Base-by-base conservation (phyloP, 2,888 invertebrate genomes). In the Oeneis ivallda region DNA sequence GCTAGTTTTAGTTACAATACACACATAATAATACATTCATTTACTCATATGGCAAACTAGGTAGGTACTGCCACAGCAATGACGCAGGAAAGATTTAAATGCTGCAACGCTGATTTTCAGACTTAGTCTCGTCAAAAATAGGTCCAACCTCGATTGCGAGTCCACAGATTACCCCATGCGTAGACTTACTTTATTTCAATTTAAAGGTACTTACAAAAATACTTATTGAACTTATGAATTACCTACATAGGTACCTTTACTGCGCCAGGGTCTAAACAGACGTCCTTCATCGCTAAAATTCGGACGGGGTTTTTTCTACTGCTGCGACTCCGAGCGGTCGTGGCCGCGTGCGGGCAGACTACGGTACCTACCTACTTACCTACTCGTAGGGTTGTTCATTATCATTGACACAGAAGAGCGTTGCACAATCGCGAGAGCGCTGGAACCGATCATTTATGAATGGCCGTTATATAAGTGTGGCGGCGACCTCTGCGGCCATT, bases 371-470 rank as follows among this genome's bases (percentile, higher is more conserved):
- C 2, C 9, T 7, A 7, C 2, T 41, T 2, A 7, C 1, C 11
- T 47, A 50, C 34, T 37, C 15, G 86, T 84, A 84, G 84, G 82
- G 86, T 89, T 90, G 89, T 87, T 89, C 83, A 86, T 84, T 90
- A 89, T 84, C 91, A 91, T 89, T 91, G 90, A 91, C 91, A 91
- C 89, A 86, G 87, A 89, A 90, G 87, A 79, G 75, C 78, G 80
- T 92, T 91, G 86, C 89, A 74, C 88, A 91, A 92, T 89, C 79
- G 83, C 83, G 85, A 85, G 81, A 86, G 86, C 84, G 85, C 79
- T 81, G 26, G 78, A 87, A 79, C 83, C 84, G 84, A 79, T 81
- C 83, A 83, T 82, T 86, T 83, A 87, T 84, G 88, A 90, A 87
- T 89, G 89, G 26, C 26, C 75, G 81, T 84, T 91, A 91, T 92